These are phyloP conservation scores for Amphiprion ocellaris DNA, from an alignment of 2,113 vertebrate genomes.

Conservation along the genomic window DNA sequence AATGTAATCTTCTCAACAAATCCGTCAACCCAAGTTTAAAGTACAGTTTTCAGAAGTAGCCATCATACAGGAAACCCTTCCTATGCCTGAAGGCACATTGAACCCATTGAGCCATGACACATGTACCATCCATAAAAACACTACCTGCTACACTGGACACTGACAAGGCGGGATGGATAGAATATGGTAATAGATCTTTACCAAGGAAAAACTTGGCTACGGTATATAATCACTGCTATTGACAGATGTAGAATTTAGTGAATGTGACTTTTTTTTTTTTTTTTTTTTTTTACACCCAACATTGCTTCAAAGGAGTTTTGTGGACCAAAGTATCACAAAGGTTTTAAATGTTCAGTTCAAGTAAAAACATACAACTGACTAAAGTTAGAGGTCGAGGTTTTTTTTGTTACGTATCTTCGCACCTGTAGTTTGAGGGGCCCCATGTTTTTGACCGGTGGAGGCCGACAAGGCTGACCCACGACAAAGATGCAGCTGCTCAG, in stretches of 20 bases:
- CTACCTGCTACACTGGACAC: conserved; percentile 58
- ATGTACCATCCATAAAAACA: conserved; percentile 64
- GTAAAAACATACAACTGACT: conserved; percentile 68
- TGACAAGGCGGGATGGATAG: conserved; percentile 47
- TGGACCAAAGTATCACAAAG: conserved; percentile 44
- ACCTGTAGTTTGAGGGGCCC: conserved; percentile 87
- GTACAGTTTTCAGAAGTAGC: conserved; percentile 58
- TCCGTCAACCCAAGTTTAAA: conserved; percentile 36
- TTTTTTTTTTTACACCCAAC: not conserved
- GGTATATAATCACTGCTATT: conserved; percentile 10
- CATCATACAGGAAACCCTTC: conserved; percentile 53
- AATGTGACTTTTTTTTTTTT: conserved; percentile 16
- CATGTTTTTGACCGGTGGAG: conserved; percentile 88
- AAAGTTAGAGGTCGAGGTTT: conserved; percentile 54
- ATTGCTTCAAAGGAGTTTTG: conserved; percentile 32
- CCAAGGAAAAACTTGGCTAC: conserved; percentile 17
- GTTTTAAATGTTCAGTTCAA: conserved; percentile 64
- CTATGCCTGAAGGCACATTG: conserved; percentile 40
- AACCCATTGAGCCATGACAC: conserved; percentile 54
- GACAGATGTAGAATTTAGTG: conserved; percentile 26
- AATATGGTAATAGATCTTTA: conserved; percentile 30
- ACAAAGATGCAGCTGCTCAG: conserved; percentile 85
- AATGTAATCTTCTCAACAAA: conserved; percentile 72
- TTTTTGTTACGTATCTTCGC: too few relatives aligned
- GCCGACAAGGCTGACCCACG: conserved; percentile 82